Evolutionary conservation across 2,888 invertebrate species (phyloP).

Genomic region (Amblyteles armatorius): DNA sequence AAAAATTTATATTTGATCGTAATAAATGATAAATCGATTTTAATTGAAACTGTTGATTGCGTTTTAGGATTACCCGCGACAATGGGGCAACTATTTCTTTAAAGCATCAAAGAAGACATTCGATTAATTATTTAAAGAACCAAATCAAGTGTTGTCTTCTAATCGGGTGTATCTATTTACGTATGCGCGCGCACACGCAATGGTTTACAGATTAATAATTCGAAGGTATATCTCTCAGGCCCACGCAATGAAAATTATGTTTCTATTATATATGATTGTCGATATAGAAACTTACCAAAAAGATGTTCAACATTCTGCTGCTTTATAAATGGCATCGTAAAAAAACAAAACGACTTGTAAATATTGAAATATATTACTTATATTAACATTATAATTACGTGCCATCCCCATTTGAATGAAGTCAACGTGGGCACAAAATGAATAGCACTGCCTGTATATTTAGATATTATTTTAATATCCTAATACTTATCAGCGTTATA

Average conservation of each 20-base stretch:
- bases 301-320: slow-evolving; percentile 67
- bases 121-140: slow-evolving; percentile 53
- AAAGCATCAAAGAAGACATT: slow-evolving; percentile 75
- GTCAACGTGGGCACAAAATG: slow-evolving; percentile 55
- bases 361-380: slow-evolving; percentile 68
- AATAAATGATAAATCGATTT: slow-evolving; percentile 71
- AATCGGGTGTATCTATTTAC: slow-evolving; percentile 51
- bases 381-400: slow-evolving; percentile 54
- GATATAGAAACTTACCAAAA: slow-evolving; percentile 66
- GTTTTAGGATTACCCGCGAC: slow-evolving; percentile 84
- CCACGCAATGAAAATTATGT: slow-evolving; percentile 60
- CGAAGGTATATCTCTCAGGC: slow-evolving; percentile 44
- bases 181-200: slow-evolving; percentile 58
- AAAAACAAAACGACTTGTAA: slow-evolving; percentile 57
- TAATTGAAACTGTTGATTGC: slow-evolving; percentile 84
- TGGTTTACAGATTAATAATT: slow-evolving; percentile 56
- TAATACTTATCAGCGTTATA: slow-evolving; percentile 32
- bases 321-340: slow-evolving; percentile 69
- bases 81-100: slow-evolving; percentile 85
- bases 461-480: slow-evolving; percentile 35
- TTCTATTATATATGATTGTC: slow-evolving; percentile 63
- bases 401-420: slow-evolving; percentile 66
- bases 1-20: slow-evolving; percentile 17
- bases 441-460: slow-evolving; percentile 57
- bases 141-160: slow-evolving; percentile 35